phyloP scores from a whole-genome alignment of 2,888 invertebrate species.

The Drosophila leonis region DNA sequence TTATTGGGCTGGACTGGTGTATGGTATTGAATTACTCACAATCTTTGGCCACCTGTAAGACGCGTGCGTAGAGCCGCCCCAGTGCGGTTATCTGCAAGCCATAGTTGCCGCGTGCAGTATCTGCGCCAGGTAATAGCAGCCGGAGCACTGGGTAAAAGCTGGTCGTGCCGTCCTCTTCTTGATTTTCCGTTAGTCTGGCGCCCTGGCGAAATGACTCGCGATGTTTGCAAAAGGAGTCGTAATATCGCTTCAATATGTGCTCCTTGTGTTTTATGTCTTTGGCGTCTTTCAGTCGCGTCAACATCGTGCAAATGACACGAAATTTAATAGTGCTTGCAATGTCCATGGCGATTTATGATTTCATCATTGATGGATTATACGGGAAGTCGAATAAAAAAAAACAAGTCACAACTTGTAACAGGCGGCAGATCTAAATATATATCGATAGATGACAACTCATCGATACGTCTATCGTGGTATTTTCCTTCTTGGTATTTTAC shows the following conservation, averaged over 20 bases:
- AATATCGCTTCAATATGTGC: constrained; percentile 74
- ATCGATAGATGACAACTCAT: neutral
- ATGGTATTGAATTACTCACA: constrained; percentile 83
- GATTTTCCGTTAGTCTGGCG: constrained; percentile 27
- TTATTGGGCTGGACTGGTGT: neutral
- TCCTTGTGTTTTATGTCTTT: constrained; percentile 70
- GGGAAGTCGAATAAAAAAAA: neutral
- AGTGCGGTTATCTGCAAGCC: constrained; percentile 93
- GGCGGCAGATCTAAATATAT: neutral
- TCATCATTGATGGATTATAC: constrained; percentile 38
- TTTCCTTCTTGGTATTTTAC: neutral
- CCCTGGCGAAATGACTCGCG: constrained; percentile 69
- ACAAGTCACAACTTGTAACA: neutral
- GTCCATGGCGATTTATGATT: constrained; percentile 54
- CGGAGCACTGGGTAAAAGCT: constrained; percentile 91
- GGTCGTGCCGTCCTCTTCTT: constrained; percentile 83
- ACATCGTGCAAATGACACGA: constrained; percentile 78
- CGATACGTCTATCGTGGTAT: neutral
- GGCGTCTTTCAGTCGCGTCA: constrained; percentile 77
- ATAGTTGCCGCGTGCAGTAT: constrained; percentile 92
- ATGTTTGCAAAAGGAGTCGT: constrained; percentile 80
- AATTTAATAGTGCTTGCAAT: constrained; percentile 82
- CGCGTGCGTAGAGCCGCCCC: constrained; percentile 89
- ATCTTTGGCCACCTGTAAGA: constrained; percentile 90
- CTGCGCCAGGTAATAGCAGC: constrained; percentile 91